Evolutionary conservation across 2,113 vertebrate genomes (phyloP).

Genomic region (Mustela nigripes): DNA sequence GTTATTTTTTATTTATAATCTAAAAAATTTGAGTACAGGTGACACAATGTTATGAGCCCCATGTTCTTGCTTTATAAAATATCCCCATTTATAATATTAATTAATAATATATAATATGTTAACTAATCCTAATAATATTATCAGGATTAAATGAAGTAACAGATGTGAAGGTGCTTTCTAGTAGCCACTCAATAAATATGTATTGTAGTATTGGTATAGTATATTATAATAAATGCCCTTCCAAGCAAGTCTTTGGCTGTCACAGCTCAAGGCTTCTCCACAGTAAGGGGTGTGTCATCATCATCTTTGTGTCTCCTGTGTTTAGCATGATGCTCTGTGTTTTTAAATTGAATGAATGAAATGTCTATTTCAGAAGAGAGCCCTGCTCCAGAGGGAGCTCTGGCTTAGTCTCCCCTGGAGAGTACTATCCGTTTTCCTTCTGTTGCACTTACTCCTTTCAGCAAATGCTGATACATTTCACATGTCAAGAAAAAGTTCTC

Average conservation of each 20-base stretch:
- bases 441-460: neutral
- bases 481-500: slow-evolving; percentile 11
- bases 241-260: neutral
- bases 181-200: neutral
- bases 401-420: neutral
- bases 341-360: slow-evolving; percentile 26
- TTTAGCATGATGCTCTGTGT: neutral
- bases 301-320: neutral
- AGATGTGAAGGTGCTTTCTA: neutral
- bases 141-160: slow-evolving; percentile 33
- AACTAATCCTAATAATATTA: neutral
- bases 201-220: neutral
- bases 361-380: slow-evolving; percentile 21
- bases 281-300: neutral
- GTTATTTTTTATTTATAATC: neutral
- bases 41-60: neutral
- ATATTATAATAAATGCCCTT: neutral
- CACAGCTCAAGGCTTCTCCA: neutral
- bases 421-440: neutral
- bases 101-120: neutral
- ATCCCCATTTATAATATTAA: neutral
- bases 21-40: neutral
- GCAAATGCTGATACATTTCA: slow-evolving; percentile 34
- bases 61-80: slow-evolving; percentile 36
- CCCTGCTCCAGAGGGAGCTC: neutral